These are phyloP conservation scores for Lophura swinhoii DNA, from an alignment of 2,797 vertebrate species.

Conservation along the genomic window DNA sequence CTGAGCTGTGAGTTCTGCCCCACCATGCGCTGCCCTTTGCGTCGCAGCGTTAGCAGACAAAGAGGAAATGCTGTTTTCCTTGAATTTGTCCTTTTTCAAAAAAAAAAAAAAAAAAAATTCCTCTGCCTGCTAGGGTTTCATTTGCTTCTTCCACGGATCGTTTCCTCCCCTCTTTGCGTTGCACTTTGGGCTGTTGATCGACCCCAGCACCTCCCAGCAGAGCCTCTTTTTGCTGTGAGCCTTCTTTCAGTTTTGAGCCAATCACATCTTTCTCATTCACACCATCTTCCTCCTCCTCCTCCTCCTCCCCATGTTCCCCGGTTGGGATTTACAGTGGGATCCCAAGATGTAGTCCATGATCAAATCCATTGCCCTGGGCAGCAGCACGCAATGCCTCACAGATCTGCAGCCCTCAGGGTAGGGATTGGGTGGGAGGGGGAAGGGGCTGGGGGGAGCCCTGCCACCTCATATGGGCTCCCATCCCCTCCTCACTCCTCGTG, in stretches of 20 bases:
- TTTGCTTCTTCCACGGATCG: slow-evolving; percentile 17
- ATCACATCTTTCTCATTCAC: not conserved
- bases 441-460: too few species aligned
- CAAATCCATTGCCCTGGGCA: not conserved
- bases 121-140: not conserved
- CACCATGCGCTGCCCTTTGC: not conserved
- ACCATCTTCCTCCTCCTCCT: not conserved
- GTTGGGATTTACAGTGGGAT: not conserved
- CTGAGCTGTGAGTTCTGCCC: too few species aligned
- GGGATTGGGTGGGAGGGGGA: too few species aligned
- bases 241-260: not conserved
- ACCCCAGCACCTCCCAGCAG: not conserved
- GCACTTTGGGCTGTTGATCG: not conserved
- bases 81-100: not conserved
- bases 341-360: slow-evolving; percentile 37
- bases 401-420: not conserved
- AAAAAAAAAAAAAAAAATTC: not conserved
- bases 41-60: not conserved
- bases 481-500: not conserved
- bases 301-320: not conserved
- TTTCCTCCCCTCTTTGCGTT: not conserved
- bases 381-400: fast-evolving
- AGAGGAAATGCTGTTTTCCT: slow-evolving; percentile 78
- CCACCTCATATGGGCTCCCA: too few species aligned
- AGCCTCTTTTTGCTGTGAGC: not conserved